Conservation (phyloP, 2,888 invertebrate genomes). For the Neoaliturus tenellus region DNA sequence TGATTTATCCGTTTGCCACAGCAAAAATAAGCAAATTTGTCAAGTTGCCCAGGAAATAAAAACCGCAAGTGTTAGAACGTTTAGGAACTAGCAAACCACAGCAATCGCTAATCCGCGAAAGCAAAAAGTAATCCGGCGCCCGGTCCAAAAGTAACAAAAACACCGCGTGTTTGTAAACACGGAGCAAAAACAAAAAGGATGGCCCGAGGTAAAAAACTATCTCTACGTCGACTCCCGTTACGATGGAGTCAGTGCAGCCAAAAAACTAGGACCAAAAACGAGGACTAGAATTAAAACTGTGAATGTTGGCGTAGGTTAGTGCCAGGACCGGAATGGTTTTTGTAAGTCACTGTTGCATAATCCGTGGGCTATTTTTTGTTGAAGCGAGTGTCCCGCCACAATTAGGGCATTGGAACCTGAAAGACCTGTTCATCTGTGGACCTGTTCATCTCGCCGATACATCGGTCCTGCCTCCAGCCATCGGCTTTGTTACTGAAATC, state of each 20-base stretch:
- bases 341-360: slow-evolving; percentile 46
- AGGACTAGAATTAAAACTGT: slow-evolving; percentile 45
- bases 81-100: background rate
- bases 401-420: slow-evolving; percentile 45
- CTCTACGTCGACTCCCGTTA: background rate
- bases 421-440: slow-evolving; percentile 37
- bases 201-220: slow-evolving; percentile 40
- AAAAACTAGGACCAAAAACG: slow-evolving; percentile 48
- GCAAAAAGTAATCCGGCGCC: slow-evolving; percentile 26
- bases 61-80: background rate
- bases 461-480: background rate
- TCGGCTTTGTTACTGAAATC: too few species aligned
- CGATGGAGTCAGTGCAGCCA: background rate
- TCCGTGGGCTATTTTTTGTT: slow-evolving; percentile 44
- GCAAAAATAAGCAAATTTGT: too few species aligned
- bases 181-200: slow-evolving; percentile 46
- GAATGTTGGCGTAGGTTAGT: slow-evolving; percentile 49
- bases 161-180: slow-evolving; percentile 40
- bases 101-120: slow-evolving; percentile 14
- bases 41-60: background rate
- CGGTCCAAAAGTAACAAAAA: slow-evolving; percentile 37
- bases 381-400: slow-evolving; percentile 42
- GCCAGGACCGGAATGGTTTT: slow-evolving; percentile 44
- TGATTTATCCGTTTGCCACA: too few species aligned
- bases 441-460: slow-evolving; percentile 28